Conservation (phyloP, 2,797 vertebrate genomes). For the Hylomyscus alleni region DNA sequence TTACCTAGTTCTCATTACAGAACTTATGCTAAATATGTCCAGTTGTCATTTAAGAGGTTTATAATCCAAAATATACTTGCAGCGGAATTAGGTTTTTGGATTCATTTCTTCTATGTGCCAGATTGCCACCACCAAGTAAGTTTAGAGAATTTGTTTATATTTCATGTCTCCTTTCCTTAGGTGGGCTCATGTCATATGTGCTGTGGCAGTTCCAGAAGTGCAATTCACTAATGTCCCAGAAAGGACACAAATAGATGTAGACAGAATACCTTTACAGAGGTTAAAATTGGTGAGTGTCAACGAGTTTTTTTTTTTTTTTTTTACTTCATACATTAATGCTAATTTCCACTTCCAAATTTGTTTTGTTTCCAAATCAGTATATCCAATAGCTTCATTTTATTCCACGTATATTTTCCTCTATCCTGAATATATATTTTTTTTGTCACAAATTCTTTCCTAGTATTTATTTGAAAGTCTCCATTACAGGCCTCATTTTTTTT, state of each 20-base stretch:
- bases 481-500: conserved; percentile 31
- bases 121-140: background rate
- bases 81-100: background rate
- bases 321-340: conserved; percentile 65
- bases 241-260: conserved; percentile 95
- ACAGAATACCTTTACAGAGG: conserved; percentile 95
- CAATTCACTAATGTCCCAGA: conserved; percentile 94
- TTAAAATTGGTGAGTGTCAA: conserved; percentile 95
- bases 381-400: conserved; percentile 52
- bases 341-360: conserved; percentile 59
- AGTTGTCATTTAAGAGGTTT: conserved; percentile 27
- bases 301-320: conserved; percentile 70
- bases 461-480: background rate
- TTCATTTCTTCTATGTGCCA: conserved; percentile 14
- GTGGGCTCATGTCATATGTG: conserved; percentile 98
- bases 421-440: conserved; percentile 36
- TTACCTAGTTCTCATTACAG: background rate
- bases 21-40: background rate
- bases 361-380: conserved; percentile 38
- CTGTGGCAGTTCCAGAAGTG: conserved; percentile 96
- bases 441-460: background rate
- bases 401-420: background rate
- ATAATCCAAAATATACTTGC: background rate
- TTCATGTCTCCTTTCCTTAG: conserved; percentile 89
- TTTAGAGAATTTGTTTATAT: conserved; percentile 67